Base-by-base conservation (phyloP, 1,140 invertebrate species). In the Capitella teleta region DNA sequence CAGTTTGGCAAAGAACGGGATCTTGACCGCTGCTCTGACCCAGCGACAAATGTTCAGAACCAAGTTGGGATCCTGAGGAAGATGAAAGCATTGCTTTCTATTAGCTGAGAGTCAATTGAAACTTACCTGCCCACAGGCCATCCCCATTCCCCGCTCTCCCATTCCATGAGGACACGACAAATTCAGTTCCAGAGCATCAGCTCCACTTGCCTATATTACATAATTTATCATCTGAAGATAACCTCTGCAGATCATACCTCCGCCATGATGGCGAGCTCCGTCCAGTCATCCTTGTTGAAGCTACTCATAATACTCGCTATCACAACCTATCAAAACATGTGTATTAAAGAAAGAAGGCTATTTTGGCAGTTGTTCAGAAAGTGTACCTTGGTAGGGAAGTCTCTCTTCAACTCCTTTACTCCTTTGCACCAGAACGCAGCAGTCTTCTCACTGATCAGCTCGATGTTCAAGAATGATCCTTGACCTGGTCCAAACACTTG, bases 121-220 rank as follows among this genome's bases (percentile, higher is more conserved):
- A 41, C 59, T 64, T 66, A 87, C 85, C 78, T 95, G 91, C 53
- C 94, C 95, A 75, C 93, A 98, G 28, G 93, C 94, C 24, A 98
- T 67, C 0, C 94, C 94, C 94, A 98, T 97, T 43, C 92, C 92
- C 50, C 60, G 62, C 56, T 47, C 86, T 79, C 76, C 92, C 91
- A 98, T 97, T 23, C 95, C 95, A 74, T 98, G 94, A 1, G 95
- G 94, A 74, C 95, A 98, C 0, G 89, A 95, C 4, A 98, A 70
- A 77, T 98, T 98, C 28, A 98, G 70, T 70, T 98, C 95, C 3
- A 98, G 73, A 1, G 88, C 92, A 76, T 98, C 91, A 0, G 93
- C 82, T 2, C 94, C 94, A 10, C 89, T 79, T 3, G 58, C 58
- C 68, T 78, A 36, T 18, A 55, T n/a, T n/a, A n/a, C n/a, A n/a